Evolutionary conservation across 2,797 vertebrate species (phyloP).

Genomic region (Epinephelus awoara): DNA sequence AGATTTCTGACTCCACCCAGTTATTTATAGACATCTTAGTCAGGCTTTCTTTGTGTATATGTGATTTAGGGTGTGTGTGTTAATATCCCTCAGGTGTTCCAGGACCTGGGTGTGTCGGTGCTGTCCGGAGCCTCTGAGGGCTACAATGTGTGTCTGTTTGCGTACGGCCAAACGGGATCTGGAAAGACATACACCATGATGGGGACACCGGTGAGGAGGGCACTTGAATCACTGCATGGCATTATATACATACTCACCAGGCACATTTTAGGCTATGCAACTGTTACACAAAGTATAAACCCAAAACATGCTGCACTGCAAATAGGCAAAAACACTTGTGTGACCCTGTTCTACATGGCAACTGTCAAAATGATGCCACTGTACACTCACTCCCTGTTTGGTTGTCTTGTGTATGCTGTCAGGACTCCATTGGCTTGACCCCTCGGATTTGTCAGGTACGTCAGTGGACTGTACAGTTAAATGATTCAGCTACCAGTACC

Average conservation of each 20-base stretch:
- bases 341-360: neutral
- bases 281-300: conserved; percentile 13
- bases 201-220: conserved; percentile 93
- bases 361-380: neutral
- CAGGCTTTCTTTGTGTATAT: conserved; percentile 34
- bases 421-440: conserved; percentile 95
- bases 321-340: conserved; percentile 2
- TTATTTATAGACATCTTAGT: conserved; percentile 3
- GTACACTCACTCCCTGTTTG: neutral
- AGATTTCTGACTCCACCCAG: neutral
- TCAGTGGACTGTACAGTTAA: conserved; percentile 8
- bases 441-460: conserved; percentile 97
- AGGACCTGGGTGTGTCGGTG: conserved; percentile 95
- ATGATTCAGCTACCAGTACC: neutral
- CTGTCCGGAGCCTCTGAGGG: conserved; percentile 93
- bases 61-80: conserved; percentile 39
- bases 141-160: conserved; percentile 98
- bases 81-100: conserved; percentile 90
- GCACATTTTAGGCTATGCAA: neutral
- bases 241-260: neutral
- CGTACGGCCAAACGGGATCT: conserved; percentile 98
- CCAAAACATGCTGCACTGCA: neutral
- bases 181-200: conserved; percentile 99
- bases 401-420: conserved; percentile 50
- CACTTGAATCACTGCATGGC: neutral